Evolutionary conservation across 2,797 vertebrate genomes (phyloP).

Genomic region (Brachyrhaphis roseni): DNA sequence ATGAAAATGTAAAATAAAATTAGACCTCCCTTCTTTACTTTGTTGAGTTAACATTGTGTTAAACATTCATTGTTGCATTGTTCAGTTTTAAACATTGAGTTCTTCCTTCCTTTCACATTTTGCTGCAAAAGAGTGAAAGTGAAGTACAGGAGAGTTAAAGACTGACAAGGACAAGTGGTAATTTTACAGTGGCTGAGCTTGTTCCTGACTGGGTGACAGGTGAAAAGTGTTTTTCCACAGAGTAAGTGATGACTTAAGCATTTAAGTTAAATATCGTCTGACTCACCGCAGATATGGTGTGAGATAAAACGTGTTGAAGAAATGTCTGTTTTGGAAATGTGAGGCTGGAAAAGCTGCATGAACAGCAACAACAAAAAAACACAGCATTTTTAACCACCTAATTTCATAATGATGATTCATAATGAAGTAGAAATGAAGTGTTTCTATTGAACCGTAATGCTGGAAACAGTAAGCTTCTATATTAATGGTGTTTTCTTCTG

Average conservation of each 20-base stretch:
- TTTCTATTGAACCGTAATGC: conserved; percentile 2
- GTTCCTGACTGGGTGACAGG: conserved; percentile 41
- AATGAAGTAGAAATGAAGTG: neutral
- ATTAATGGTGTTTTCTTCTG: conserved; percentile 59
- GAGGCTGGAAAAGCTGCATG: conserved; percentile 4
- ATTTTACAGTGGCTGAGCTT: conserved; percentile 61
- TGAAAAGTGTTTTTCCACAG: conserved; percentile 35
- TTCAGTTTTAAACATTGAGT: conserved; percentile 19
- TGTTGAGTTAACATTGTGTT: conserved; percentile 8
- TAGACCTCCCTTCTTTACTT: neutral
- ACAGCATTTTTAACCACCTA: neutral
- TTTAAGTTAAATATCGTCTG: conserved; percentile 40
- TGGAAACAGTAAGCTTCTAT: conserved; percentile 41
- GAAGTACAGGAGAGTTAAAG: conserved; percentile 23
- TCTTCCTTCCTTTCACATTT: conserved; percentile 7
- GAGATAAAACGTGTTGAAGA: conserved; percentile 28
- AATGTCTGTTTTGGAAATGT: neutral
- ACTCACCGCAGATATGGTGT: conserved; percentile 35
- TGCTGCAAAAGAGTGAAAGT: conserved; percentile 24
- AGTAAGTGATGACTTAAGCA: conserved; percentile 53
- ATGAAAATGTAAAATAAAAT: neutral
- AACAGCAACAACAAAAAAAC: neutral
- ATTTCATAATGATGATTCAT: too few species aligned
- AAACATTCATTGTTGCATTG: conserved; percentile 8
- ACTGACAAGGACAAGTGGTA: conserved; percentile 53